These are phyloP conservation scores for Platypus cylindrus DNA, from an alignment of 2,888 invertebrate genomes.

Conservation along the genomic window DNA sequence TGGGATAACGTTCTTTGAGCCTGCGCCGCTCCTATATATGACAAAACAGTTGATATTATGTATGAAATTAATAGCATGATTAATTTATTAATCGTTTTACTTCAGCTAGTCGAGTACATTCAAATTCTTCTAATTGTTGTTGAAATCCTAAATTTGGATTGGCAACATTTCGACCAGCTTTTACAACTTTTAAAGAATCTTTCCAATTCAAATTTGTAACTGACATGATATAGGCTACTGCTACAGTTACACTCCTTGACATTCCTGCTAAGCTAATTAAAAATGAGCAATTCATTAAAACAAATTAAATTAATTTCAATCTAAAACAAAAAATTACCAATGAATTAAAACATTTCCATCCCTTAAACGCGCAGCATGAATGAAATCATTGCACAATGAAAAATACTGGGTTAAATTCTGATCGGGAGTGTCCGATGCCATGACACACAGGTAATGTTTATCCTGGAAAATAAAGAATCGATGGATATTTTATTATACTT, in stretches of 20 bases:
- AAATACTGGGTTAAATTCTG: constrained; percentile 92
- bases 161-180: constrained; percentile 82
- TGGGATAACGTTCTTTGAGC: constrained; percentile 73
- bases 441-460: constrained; percentile 88
- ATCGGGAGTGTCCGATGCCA: constrained; percentile 90
- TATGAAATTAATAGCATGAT: constrained; percentile 1
- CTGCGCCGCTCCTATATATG: constrained; percentile 61
- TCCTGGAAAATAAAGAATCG: constrained; percentile 55
- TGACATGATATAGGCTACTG: constrained; percentile 93
- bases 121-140: constrained; percentile 84
- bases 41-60: too few species aligned
- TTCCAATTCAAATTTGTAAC: constrained; percentile 83
- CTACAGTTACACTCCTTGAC: constrained; percentile 92
- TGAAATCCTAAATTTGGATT: constrained; percentile 96
- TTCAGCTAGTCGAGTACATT: constrained; percentile 64
- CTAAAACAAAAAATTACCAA: constrained; percentile 49
- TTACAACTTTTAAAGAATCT: constrained; percentile 84
- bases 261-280: constrained; percentile 78
- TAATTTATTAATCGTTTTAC: constrained; percentile 37
- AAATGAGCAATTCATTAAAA: constrained; percentile 1
- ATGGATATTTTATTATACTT: too few species aligned
- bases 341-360: constrained; percentile 90
- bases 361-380: constrained; percentile 79
- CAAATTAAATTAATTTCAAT: neutral
- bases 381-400: constrained; percentile 89